Percentiles rank a stretch among this genome's conserved stretches.
Conservation (phyloP, 1,140 invertebrate species). For the Antheraea pernyi region DNA sequence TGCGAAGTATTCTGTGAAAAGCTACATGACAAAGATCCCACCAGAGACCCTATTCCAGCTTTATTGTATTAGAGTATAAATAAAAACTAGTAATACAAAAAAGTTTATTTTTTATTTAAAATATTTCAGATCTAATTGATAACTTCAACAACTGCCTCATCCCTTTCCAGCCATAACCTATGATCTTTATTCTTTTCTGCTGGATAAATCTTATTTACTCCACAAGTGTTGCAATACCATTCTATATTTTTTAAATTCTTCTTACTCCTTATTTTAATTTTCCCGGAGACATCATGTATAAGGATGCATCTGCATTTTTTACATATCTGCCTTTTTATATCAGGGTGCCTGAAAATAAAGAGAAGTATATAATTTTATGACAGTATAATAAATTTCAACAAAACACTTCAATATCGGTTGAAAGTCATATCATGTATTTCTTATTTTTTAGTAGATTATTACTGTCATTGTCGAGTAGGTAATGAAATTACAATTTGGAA, state of each 20-base stretch:
- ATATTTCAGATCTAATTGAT: slow-evolving; percentile 45
- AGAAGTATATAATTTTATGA: not conserved
- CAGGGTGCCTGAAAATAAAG: slow-evolving; percentile 71
- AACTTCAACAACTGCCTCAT: slow-evolving; percentile 70
- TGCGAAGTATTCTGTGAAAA: too few relatives aligned
- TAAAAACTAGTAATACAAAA: not conserved
- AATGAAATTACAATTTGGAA: too few relatives aligned
- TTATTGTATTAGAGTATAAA: too few relatives aligned
- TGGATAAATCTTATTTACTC: slow-evolving; percentile 54
- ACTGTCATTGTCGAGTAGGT: too few relatives aligned
- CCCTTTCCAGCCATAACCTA: slow-evolving; percentile 69
- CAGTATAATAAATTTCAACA: too few relatives aligned
- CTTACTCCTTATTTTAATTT: slow-evolving; percentile 70
- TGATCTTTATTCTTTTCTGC: slow-evolving; percentile 56
- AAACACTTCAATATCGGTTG: too few relatives aligned
- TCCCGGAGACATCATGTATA: slow-evolving; percentile 63
- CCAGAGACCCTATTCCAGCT: too few relatives aligned
- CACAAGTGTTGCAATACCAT: slow-evolving; percentile 72
- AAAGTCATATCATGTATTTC: too few relatives aligned
- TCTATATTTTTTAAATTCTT: slow-evolving; percentile 57
- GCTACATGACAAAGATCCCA: too few relatives aligned
- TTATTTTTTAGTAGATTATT: too few relatives aligned
- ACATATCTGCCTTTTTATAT: slow-evolving; percentile 78
- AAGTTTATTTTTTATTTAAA: not conserved
- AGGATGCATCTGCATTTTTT: slow-evolving; percentile 76